phyloP scores from a whole-genome alignment of 2,797 vertebrate genomes.

The Phalanger gymnotis region DNA sequence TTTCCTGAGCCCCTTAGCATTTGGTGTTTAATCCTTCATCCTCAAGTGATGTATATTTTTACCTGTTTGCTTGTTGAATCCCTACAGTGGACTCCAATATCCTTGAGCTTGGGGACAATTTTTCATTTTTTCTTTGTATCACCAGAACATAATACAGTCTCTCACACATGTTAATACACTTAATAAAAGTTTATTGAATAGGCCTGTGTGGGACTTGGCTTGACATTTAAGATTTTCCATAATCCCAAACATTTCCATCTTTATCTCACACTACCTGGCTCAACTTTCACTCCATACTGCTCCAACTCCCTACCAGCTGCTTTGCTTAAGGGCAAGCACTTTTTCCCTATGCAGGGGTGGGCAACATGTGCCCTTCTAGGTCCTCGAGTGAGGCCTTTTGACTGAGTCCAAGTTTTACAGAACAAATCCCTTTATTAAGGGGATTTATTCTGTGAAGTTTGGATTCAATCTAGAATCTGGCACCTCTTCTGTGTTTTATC shows the following conservation, averaged over 20 bases:
- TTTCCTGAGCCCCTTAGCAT: not conserved
- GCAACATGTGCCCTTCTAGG: too few relatives aligned
- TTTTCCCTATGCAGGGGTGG: not conserved
- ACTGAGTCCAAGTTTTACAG: too few relatives aligned
- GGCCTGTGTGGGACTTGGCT: not conserved
- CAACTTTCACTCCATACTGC: not conserved
- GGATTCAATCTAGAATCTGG: too few relatives aligned
- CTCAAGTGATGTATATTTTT: not conserved
- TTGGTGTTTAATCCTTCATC: not conserved
- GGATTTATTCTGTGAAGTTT: too few relatives aligned
- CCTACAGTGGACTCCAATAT: not conserved
- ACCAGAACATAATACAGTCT: not conserved
- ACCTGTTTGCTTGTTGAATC: not conserved
- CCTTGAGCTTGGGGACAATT: not conserved
- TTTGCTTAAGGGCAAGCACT: not conserved
- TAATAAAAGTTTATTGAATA: not conserved
- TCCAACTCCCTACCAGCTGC: not conserved
- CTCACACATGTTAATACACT: not conserved
- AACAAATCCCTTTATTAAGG: too few relatives aligned
- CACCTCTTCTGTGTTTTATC: not conserved
- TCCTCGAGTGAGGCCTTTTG: too few relatives aligned
- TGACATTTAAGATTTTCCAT: not conserved
- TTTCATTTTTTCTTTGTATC: not conserved
- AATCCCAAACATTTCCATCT: not conserved
- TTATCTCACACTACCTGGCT: not conserved